Evolutionary conservation across 2,888 invertebrate genomes (phyloP), one percentile per base, ranked within the genome.

Genomic region (Mesopsocus fuscifrons): DNA sequence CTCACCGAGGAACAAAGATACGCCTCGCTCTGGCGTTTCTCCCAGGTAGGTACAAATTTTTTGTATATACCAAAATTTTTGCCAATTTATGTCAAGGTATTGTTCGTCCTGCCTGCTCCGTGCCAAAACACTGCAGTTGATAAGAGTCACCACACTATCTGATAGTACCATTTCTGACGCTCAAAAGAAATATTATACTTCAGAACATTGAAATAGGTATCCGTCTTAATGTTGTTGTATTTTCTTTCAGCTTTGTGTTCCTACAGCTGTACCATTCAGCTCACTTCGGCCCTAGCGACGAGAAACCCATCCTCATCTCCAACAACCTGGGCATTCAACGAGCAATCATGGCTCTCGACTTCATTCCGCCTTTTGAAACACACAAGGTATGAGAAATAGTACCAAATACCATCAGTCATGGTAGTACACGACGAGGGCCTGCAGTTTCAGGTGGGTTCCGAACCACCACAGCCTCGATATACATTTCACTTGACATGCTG

Each of bases 341-440:
- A 46, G 68, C 75, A 43, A 65, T 83, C 50, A 72, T 72, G 53
- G 70, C 75, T 59, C 65, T 95, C 45, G 92, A 94, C 64, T 72
- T 77, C 48, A 83, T 91, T 56, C 85, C 85, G 48, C 92, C 94
- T 0, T 81, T 89, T 53, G 95, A 97, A 63, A 88, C 87, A 0
- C 94, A 95, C 65, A 81, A 84, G 65, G 26, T 26, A 26, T n/a
- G n/a, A n/a, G n/a, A n/a, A 26, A 11, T 26, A 26, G 11, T 26
- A 26, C 6, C 11, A 26, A 26, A 11, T 11, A 26, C 26, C 11
- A n/a, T n/a, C n/a, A n/a, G n/a, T n/a, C n/a, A n/a, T n/a, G n/a
- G n/a, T n/a, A n/a, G n/a, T n/a, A n/a, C n/a, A n/a, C n/a, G n/a
- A n/a, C n/a, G n/a, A n/a, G n/a, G n/a, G n/a, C n/a, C n/a, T n/a